Evolutionary conservation across 2,797 vertebrate genomes (phyloP), one percentile per base, ranked within the genome.

Genomic region (Aythya fuligula): DNA sequence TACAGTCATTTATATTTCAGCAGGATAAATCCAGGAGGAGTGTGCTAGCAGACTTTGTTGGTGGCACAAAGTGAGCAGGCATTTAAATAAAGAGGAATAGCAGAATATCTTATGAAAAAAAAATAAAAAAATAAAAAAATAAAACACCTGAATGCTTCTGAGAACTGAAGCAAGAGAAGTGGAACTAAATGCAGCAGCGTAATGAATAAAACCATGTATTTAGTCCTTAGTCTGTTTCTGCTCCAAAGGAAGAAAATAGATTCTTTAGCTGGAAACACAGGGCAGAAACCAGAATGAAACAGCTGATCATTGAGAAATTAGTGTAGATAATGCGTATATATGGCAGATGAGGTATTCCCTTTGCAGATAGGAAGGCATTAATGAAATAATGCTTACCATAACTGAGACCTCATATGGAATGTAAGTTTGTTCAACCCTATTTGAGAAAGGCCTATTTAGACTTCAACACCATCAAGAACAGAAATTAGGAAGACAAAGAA

Each of bases 1-100:
- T 91, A 84, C 83, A 82, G 32, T 51, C 11, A 73, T 79, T 89
- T 87, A 54, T 90, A 66, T 74, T 96, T 83, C 66, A 87, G 32
- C 32, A 14, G 51, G 34, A 72, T 66, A 90, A 89, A 79, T 51
- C 38, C 58, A 79, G 79, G 54, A 89, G 25, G 60, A 41, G 4
- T 74, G 22, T 60, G n/a, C 13, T 71, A 80, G 67, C 25, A 74
- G 45, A 89, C 22, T 71, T 70, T 86, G 11, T 51, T 90, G 41
- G 32, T 57, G 62, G 17, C 70, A 74, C 15, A 78, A 83, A 85
- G 10, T 76, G 62, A 76, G 49, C 47, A 89, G 38, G 32, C 18
- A 72, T 79, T 77, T 88, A 69, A 75, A 79, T 74, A 91, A 86
- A 70, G 19, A 57, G 49, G 69, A 71, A 54, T 57, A 76, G n/a